Evolutionary conservation across 1,140 invertebrate genomes (phyloP).

Genomic region (Achatina immaculata): DNA sequence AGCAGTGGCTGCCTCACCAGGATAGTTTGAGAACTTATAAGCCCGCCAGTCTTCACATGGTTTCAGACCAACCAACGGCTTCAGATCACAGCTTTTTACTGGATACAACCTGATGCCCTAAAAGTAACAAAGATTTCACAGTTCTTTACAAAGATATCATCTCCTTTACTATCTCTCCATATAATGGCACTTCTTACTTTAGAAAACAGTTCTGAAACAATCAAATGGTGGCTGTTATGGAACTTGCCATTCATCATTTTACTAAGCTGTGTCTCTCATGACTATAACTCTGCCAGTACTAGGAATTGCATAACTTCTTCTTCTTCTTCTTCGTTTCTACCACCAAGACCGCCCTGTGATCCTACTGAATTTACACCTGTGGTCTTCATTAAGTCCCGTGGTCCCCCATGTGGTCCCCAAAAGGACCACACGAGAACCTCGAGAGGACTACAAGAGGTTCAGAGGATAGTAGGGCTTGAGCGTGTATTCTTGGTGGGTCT

Average conservation of each 20-base stretch:
- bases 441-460: no score
- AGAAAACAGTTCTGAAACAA: not conserved
- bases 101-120: not conserved
- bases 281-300: no score
- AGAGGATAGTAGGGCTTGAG: no score
- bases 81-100: not conserved
- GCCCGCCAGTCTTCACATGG: constrained; percentile 23
- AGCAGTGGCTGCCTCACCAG: constrained; percentile 6
- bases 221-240: no score
- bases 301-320: no score
- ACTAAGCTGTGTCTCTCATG: not conserved
- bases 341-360: no score
- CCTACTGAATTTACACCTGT: no score
- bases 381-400: no score
- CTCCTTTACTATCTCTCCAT: not conserved
- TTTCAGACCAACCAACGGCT: constrained; percentile 19
- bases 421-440: no score
- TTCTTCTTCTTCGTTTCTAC: no score
- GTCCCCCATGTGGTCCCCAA: no score
- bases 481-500: no score
- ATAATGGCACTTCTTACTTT: not conserved
- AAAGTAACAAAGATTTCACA: not conserved
- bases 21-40: constrained; percentile 11
- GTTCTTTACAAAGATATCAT: not conserved
- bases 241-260: not conserved